These are phyloP conservation scores for Coryphaenoides rupestris DNA, from an alignment of 2,113 vertebrate species.

Conservation along the genomic window DNA sequence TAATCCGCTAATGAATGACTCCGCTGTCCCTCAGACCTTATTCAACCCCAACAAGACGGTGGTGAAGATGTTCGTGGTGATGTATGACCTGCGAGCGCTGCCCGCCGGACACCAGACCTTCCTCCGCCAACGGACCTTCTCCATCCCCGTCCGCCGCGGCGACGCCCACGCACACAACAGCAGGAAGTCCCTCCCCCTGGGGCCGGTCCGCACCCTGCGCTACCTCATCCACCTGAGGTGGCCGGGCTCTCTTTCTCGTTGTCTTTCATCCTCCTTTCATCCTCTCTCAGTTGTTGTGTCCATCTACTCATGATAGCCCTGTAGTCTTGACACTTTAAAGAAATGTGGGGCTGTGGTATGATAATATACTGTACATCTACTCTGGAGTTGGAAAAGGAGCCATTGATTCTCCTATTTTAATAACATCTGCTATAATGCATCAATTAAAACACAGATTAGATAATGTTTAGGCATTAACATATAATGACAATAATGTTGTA, in stretches of 20 bases:
- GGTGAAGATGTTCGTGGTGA: conserved; percentile 99
- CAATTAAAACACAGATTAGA: no score
- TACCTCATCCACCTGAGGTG: conserved; percentile 99
- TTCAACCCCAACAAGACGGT: conserved; percentile 99
- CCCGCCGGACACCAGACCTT: conserved; percentile 98
- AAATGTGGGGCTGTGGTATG: no score
- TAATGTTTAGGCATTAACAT: no score
- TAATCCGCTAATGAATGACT: background rate
- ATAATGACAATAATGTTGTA: no score
- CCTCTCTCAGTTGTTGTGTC: background rate
- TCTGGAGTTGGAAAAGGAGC: no score
- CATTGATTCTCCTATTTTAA: no score
- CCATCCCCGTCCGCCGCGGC: conserved; percentile 87
- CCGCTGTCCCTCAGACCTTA: conserved; percentile 84
- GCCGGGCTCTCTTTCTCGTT: no score
- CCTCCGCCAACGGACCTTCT: conserved; percentile 97
- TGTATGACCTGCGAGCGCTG: conserved; percentile 95
- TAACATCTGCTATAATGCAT: no score
- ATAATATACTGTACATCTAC: no score
- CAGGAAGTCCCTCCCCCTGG: conserved; percentile 77
- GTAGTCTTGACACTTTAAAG: no score
- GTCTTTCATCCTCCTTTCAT: background rate
- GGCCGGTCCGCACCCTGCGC: conserved; percentile 89
- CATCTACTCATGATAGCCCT: no score
- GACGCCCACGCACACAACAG: conserved; percentile 77